These are phyloP conservation scores for Elmis aenea DNA, from an alignment of 2,888 invertebrate genomes.

Conservation along the genomic window DNA sequence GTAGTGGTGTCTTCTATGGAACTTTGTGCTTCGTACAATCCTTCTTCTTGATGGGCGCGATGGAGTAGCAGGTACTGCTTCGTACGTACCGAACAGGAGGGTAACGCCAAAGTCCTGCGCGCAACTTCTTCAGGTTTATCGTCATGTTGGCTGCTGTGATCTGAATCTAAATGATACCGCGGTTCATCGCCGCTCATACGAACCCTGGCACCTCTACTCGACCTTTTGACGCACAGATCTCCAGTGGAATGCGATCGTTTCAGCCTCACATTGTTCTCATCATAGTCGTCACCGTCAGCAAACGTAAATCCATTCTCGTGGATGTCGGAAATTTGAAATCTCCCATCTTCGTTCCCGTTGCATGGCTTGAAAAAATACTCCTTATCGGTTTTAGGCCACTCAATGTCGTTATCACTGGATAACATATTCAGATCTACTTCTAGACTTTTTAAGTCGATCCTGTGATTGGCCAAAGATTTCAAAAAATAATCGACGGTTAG, in stretches of 20 bases:
- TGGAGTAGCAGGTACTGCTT: slow-evolving; percentile 41
- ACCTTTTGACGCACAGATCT: slow-evolving; percentile 45
- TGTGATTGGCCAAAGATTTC: slow-evolving; percentile 49
- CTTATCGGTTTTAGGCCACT: slow-evolving; percentile 29
- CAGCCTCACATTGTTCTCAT: slow-evolving; percentile 42
- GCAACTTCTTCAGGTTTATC: slow-evolving; percentile 50
- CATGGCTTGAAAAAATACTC: slow-evolving; percentile 44
- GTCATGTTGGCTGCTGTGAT: slow-evolving; percentile 51
- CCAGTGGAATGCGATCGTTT: slow-evolving; percentile 51
- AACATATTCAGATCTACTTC: slow-evolving; percentile 36
- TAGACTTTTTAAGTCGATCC: slow-evolving; percentile 45
- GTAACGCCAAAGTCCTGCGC: slow-evolving; percentile 42
- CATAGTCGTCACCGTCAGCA: slow-evolving; percentile 41
- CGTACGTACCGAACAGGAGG: slow-evolving; percentile 33
- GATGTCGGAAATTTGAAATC: slow-evolving; percentile 52
- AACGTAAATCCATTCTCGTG: slow-evolving; percentile 48
- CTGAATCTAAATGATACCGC: slow-evolving; percentile 50
- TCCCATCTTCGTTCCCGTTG: slow-evolving; percentile 49
- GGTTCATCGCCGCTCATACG: slow-evolving; percentile 43
- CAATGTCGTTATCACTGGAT: slow-evolving; percentile 34
- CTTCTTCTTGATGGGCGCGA: slow-evolving; percentile 40
- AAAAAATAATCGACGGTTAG: slow-evolving; percentile 52
- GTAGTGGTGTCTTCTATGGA: slow-evolving; percentile 49
- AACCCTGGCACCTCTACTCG: slow-evolving; percentile 37
- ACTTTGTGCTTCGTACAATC: slow-evolving; percentile 45